Evolutionary conservation across 2,797 vertebrate species (phyloP).

Genomic region (Anomalospiza imberbis): DNA sequence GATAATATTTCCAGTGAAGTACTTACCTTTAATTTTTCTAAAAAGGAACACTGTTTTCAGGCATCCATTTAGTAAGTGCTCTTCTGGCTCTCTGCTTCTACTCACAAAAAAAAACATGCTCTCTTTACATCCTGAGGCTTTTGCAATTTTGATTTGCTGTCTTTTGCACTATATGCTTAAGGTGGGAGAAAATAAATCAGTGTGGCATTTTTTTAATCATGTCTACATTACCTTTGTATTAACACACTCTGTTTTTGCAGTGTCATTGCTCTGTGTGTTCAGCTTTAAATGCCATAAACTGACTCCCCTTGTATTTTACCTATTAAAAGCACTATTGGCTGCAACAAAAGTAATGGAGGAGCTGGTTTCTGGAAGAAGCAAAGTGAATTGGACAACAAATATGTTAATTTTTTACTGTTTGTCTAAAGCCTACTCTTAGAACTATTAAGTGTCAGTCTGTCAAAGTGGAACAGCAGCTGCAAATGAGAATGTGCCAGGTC

Average conservation of each 20-base stretch:
- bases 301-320: neutral
- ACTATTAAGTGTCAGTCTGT: neutral
- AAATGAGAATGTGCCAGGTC: neutral
- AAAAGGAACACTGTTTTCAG: constrained; percentile 6
- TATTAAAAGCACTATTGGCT: neutral
- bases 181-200: neutral
- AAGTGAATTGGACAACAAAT: neutral
- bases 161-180: constrained; percentile 14
- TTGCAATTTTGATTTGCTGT: constrained; percentile 5
- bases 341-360: neutral
- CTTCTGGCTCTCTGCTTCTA: constrained; percentile 10
- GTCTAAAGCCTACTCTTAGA: neutral
- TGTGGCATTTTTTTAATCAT: neutral
- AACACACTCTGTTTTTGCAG: constrained; percentile 12
- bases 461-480: neutral
- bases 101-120: neutral
- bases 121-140: constrained; percentile 17
- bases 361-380: neutral
- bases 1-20: neutral
- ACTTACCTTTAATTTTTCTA: neutral
- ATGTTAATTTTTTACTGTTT: neutral
- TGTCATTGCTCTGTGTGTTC: constrained; percentile 18
- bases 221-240: neutral
- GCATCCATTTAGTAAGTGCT: constrained; percentile 45
- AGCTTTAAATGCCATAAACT: neutral